Conservation (phyloP, 1,140 invertebrate species). For the Cotesia vestalis region DNA sequence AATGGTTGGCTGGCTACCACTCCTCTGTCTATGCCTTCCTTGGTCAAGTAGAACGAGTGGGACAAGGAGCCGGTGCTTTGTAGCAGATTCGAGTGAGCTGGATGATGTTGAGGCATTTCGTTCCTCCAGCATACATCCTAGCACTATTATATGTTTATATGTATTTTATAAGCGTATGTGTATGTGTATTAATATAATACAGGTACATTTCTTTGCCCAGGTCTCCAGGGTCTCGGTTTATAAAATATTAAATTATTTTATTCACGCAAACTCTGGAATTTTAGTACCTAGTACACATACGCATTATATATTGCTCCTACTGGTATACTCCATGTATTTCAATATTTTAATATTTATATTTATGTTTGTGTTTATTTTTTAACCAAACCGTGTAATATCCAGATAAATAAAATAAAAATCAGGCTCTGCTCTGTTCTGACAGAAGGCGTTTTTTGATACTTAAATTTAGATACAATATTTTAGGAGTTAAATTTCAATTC, state of each 20-base stretch:
- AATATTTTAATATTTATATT: too few relatives aligned
- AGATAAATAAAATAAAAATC: too few relatives aligned
- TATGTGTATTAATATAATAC: not conserved
- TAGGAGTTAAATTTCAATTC: too few relatives aligned
- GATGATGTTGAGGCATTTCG: slow-evolving; percentile 40
- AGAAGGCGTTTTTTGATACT: too few relatives aligned
- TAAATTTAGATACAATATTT: too few relatives aligned
- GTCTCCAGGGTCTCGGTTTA: not conserved
- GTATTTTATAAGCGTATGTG: not conserved
- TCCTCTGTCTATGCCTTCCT: slow-evolving; percentile 51
- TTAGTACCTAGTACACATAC: too few relatives aligned
- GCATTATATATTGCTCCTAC: too few relatives aligned
- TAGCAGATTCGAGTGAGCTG: slow-evolving; percentile 29
- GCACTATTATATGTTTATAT: too few relatives aligned
- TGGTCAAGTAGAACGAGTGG: slow-evolving; percentile 38
- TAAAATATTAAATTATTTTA: slow-evolving; percentile 3
- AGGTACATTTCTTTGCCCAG: not conserved
- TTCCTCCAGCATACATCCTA: not conserved
- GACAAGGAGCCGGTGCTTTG: not conserved
- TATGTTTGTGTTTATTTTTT: too few relatives aligned
- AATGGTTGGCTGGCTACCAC: slow-evolving; percentile 58
- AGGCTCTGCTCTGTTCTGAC: too few relatives aligned
- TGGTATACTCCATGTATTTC: too few relatives aligned
- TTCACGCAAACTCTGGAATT: not conserved
- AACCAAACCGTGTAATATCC: too few relatives aligned